phyloP scores from a whole-genome alignment of 2,888 invertebrate genomes.

The Pollenia griseotomentosa region DNA sequence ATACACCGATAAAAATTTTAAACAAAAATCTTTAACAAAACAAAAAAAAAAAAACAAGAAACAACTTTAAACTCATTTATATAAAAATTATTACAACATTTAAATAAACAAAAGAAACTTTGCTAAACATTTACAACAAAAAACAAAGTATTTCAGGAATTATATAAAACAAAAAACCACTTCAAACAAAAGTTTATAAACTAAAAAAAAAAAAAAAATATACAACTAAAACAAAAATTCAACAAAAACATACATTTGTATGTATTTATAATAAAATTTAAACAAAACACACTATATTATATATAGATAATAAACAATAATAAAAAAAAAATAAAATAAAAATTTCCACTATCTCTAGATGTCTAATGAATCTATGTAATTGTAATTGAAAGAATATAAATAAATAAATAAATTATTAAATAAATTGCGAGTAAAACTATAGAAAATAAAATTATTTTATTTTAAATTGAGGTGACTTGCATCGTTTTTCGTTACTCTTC shows the following conservation, averaged over 20 bases:
- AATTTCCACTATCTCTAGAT: constrained; percentile 71
- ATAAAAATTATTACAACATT: constrained; percentile 29
- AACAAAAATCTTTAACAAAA: constrained; percentile 7
- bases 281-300: constrained; percentile 38
- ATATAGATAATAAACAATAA: constrained; percentile 40
- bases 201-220: constrained; percentile 23
- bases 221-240: constrained; percentile 18
- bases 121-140: constrained; percentile 69
- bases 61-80: constrained; percentile 20
- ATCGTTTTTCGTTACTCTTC: neutral
- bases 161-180: constrained; percentile 57
- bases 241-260: constrained; percentile 25
- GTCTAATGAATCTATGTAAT: constrained; percentile 70
- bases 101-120: constrained; percentile 54
- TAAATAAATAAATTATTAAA: constrained; percentile 34
- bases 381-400: constrained; percentile 63
- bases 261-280: constrained; percentile 10
- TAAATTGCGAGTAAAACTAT: constrained; percentile 28
- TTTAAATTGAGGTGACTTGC: neutral
- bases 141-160: constrained; percentile 64
- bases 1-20: constrained; percentile 46
- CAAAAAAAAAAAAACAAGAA: constrained; percentile 3
- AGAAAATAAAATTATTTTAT: neutral
- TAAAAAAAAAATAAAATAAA: constrained; percentile 6
- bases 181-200: constrained; percentile 61